Evolutionary conservation across 2,888 invertebrate genomes (phyloP), one percentile per base, ranked within the genome.

Genomic region (Athripsodes cinereus): DNA sequence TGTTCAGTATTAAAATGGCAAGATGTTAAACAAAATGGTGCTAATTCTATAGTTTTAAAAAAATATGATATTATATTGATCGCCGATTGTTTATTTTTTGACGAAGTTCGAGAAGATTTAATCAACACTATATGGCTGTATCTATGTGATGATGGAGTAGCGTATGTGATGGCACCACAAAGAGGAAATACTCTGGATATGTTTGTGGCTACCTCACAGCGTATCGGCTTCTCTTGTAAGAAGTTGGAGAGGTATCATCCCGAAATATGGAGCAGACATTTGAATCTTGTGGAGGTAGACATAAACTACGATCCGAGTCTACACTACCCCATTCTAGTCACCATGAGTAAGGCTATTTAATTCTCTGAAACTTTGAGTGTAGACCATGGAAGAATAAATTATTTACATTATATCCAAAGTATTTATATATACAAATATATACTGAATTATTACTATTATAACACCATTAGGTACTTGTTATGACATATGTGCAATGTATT

Each of bases 11-110:
- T 85, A 13, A 78, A 83, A 68, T 85, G 85, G 81, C 80, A 80
- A 49, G 64, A 67, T 22, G 47, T 47, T 11, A 8, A 47, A 47
- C 20, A 19, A 19, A 47, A 47, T 47, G 47, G 47, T 47, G 47
- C 47, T 47, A 47, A 47, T 20, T 47, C 5, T 20, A 11, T 47
- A 47, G 47, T 47, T 20, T 62, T 59, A 31, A 67, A 69, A 26
- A 66, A 68, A 62, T 90, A 84, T 72, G 88, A 91, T 71, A 76
- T 83, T 51, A 82, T 91, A 52, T 74, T 91, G 10, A 87, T 88
- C 68, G 90, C 90, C 1, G 91, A 91, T 71, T 91, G 89, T 69
- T 71, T 89, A 59, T 90, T 89, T 74, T 89, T 89, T 69, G 88
- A 89, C 68, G 87, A 88, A 58, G 84, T 84, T 1, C 77, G 88